Evolutionary conservation across 2,888 invertebrate genomes (phyloP).

Genomic region (Philereme vetulata): DNA sequence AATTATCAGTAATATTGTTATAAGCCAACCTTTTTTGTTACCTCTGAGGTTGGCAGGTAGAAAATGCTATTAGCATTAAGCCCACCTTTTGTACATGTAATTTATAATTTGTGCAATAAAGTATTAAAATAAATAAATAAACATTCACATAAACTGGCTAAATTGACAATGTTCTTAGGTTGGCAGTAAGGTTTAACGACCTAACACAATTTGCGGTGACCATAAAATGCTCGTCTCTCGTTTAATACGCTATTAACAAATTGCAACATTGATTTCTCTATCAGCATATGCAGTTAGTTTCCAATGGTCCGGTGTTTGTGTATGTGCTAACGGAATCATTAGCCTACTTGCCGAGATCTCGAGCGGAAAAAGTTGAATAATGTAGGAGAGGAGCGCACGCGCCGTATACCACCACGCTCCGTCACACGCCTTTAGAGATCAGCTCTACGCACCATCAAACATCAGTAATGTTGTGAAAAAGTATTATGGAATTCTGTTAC

Average conservation of each 20-base stretch:
- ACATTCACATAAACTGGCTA: too few species aligned
- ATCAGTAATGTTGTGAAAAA: constrained; percentile 41
- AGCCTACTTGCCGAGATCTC: constrained; percentile 73
- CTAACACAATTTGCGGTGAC: too few species aligned
- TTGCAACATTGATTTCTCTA: constrained; percentile 49
- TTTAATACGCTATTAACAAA: constrained; percentile 31
- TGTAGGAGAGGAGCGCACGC: constrained; percentile 53
- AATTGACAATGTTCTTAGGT: too few species aligned
- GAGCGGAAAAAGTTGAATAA: constrained; percentile 77
- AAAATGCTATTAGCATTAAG: too few species aligned
- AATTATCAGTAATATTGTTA: too few species aligned
- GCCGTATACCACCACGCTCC: constrained; percentile 43
- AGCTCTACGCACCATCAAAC: constrained; percentile 47
- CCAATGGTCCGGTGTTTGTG: constrained; percentile 73
- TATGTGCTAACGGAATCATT: constrained; percentile 80
- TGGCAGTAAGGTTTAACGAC: too few species aligned
- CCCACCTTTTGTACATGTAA: too few species aligned
- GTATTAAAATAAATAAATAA: too few species aligned
- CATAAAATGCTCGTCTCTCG: background rate
- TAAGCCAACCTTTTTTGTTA: too few species aligned
- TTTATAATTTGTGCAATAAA: too few species aligned
- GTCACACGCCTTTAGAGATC: constrained; percentile 32
- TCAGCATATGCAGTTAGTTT: constrained; percentile 66
- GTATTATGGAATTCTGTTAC: constrained; percentile 14
- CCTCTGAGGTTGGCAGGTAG: too few species aligned